phyloP scores from a whole-genome alignment of 1,140 invertebrate species.

The Xylocopa sonorina region DNA sequence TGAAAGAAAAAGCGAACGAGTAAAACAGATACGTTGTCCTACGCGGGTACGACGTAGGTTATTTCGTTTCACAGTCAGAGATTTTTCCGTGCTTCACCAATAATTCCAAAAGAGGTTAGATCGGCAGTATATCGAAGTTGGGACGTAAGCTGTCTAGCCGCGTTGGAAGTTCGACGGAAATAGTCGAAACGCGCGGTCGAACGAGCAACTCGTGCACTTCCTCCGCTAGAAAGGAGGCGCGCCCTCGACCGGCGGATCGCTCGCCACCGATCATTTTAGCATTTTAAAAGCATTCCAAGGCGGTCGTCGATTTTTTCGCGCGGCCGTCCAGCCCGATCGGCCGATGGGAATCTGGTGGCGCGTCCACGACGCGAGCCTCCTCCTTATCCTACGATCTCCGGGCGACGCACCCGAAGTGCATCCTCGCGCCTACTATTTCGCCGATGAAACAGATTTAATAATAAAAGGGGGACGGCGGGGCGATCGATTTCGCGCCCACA shows the following conservation, averaged over 20 bases:
- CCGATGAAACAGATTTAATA: slow-evolving; percentile 55
- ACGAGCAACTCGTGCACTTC: not conserved
- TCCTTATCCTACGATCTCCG: slow-evolving; percentile 49
- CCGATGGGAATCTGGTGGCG: slow-evolving; percentile 33
- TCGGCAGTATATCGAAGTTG: not conserved
- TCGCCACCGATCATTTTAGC: slow-evolving; percentile 60
- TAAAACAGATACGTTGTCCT: too few species aligned
- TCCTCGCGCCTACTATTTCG: slow-evolving; percentile 50
- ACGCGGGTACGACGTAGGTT: too few species aligned
- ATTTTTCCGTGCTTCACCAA: too few species aligned
- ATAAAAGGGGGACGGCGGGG: slow-evolving; percentile 36
- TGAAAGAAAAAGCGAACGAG: too few species aligned
- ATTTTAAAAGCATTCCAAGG: slow-evolving; percentile 70
- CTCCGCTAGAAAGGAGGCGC: slow-evolving; percentile 29
- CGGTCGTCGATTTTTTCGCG: slow-evolving; percentile 52
- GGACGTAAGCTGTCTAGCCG: too few species aligned
- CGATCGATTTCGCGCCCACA: slow-evolving; percentile 64
- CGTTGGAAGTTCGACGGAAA: not conserved
- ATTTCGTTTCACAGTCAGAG: too few species aligned
- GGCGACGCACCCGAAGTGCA: slow-evolving; percentile 37
- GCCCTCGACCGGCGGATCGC: slow-evolving; percentile 26
- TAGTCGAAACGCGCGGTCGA: not conserved
- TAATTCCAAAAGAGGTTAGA: too few species aligned
- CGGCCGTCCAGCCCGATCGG: slow-evolving; percentile 37
- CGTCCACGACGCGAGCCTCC: not conserved